These are phyloP conservation scores for Diaprepes abbreviatus DNA, from an alignment of 2,888 invertebrate genomes.

Conservation along the genomic window DNA sequence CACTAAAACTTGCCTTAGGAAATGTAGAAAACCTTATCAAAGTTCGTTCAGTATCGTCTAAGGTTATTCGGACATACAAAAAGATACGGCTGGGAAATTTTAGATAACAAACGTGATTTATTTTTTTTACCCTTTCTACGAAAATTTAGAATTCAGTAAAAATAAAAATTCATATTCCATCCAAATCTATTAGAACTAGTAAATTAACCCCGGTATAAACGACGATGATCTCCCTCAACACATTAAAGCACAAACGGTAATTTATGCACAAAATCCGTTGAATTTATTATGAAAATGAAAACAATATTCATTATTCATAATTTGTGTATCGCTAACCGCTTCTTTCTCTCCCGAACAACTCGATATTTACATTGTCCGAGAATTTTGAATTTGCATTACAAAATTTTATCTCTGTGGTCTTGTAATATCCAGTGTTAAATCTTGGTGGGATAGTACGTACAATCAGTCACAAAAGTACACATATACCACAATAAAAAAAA, in stretches of 20 bases:
- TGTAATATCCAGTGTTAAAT: conserved; percentile 50
- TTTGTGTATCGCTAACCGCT: conserved; percentile 25
- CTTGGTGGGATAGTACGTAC: too few species aligned
- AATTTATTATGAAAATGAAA: conserved; percentile 23
- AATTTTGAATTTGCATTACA: conserved; percentile 39
- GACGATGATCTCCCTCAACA: not conserved
- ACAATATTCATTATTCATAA: conserved; percentile 24
- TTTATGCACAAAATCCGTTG: conserved; percentile 9
- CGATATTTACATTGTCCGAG: conserved; percentile 58
- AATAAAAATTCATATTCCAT: too few species aligned
- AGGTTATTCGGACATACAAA: too few species aligned
- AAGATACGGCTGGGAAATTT: too few species aligned
- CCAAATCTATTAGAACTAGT: not conserved
- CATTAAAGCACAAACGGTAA: conserved; percentile 5
- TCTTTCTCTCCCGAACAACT: conserved; percentile 27
- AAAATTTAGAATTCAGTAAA: too few species aligned
- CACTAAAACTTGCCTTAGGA: too few species aligned
- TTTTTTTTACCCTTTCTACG: too few species aligned
- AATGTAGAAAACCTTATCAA: too few species aligned
- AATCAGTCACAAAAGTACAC: too few species aligned
- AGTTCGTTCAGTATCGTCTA: too few species aligned
- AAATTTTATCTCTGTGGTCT: conserved; percentile 56
- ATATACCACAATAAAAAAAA: too few species aligned
- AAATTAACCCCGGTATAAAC: not conserved
- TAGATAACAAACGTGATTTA: too few species aligned